Evolutionary conservation across 1,140 invertebrate species (phyloP).

Genomic region (Drosophila asahinai): DNA sequence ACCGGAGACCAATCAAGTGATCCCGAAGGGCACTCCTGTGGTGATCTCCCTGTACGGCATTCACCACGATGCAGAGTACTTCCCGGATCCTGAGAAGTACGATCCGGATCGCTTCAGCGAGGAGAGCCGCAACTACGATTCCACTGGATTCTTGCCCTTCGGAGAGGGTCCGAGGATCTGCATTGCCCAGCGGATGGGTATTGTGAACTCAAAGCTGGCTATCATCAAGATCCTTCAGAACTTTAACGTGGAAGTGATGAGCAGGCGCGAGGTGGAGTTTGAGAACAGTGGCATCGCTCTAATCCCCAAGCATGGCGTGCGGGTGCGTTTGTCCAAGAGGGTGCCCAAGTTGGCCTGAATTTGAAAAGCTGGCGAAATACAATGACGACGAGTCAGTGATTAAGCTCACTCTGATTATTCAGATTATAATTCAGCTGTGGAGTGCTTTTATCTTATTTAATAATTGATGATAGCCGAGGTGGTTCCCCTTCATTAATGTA

Average conservation of each 20-base stretch:
- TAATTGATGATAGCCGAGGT: neutral
- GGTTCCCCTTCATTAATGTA: neutral
- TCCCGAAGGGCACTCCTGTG: constrained; percentile 85
- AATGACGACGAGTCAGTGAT: neutral
- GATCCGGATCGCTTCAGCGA: constrained; percentile 88
- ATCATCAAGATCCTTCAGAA: constrained; percentile 66
- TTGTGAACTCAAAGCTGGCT: constrained; percentile 62
- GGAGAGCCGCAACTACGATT: constrained; percentile 80
- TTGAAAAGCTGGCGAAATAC: too few relatives aligned
- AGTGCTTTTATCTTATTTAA: constrained; percentile 22
- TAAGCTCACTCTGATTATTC: neutral
- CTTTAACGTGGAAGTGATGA: constrained; percentile 67
- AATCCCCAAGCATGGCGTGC: constrained; percentile 63
- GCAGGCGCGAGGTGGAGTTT: constrained; percentile 48
- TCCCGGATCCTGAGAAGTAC: constrained; percentile 88
- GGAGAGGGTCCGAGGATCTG: constrained; percentile 88
- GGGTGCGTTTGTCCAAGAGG: constrained; percentile 66
- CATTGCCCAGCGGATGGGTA: constrained; percentile 70
- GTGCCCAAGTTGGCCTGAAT: constrained; percentile 10
- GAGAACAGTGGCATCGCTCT: constrained; percentile 57
- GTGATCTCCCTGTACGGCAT: constrained; percentile 84
- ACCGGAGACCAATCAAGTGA: constrained; percentile 75
- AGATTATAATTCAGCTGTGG: constrained; percentile 5
- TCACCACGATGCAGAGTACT: constrained; percentile 87
- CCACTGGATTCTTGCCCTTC: constrained; percentile 88